Base-by-base conservation (phyloP, 2,113 vertebrate genomes). In the Ellobius talpinus region DNA sequence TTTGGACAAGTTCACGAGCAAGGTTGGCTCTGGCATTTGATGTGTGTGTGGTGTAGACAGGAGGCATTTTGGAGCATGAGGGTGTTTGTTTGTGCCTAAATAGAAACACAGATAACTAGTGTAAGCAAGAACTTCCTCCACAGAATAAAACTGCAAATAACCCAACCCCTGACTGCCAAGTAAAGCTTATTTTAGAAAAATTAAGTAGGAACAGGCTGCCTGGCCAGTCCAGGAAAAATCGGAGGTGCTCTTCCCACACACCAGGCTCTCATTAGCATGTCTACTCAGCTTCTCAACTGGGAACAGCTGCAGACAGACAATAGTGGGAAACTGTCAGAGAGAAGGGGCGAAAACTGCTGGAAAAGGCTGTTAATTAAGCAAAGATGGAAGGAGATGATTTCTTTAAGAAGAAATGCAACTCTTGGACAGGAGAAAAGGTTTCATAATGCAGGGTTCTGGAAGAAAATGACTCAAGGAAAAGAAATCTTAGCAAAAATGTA, bases 101-200 rank as follows among this genome's bases (percentile, higher is more conserved):
- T 84, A 95, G 96, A 96, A 98, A 95, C 86, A 70, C 5, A 87
- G 89, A 91, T 91, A 97, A 92, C 89, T 96, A 97, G 96, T 95
- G 93, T 90, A 97, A 96, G 96, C 95, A 96, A 94, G 96, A 97
- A 84, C 94, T 97, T 97, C 93, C 94, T 96, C 91, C 85, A 87
- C 47, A 95, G 90, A 97, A 93, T 96, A 94, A 95, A 87, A 94
- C 94, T 96, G 91, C 92, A 96, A 97, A 98, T 96, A 97, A 94
- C 70, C 77, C 96, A 96, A 90, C 29, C 77, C 73, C 78, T 70
- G 90, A 73, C 96, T 97, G 98, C 96, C 97, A 98, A 90, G 93
- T 47, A 61, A 72, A 92, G 92, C 88, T 97, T 97, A 96, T 97
- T 97, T 97, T 97, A 97, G 97, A 82, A 92, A 79, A 85, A 96